A percentile compares a stretch with the other conserved stretches of the same genome.
These are phyloP conservation scores for Poeciliopsis occidentalis DNA, from an alignment of 2,113 vertebrate genomes.

Conservation along the genomic window DNA sequence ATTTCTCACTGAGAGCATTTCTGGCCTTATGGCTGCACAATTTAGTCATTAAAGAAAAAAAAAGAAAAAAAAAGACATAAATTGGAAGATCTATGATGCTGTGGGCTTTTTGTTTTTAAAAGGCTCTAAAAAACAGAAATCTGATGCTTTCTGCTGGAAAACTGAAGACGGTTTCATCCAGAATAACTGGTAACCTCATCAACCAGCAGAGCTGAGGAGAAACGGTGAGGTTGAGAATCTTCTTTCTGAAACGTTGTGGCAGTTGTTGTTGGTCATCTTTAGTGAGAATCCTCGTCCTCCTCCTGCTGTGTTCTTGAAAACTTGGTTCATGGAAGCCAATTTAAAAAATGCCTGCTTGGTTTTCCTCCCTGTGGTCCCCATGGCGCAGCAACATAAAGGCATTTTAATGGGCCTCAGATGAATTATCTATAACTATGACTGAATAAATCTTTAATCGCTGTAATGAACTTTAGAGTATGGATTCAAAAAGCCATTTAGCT, in stretches of 20 bases:
- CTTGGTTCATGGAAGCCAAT: conserved; percentile 25
- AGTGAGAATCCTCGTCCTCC: not conserved
- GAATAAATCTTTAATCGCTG: conserved; percentile 78
- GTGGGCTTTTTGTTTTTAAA: not conserved
- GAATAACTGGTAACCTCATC: not conserved
- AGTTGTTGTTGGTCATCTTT: not conserved
- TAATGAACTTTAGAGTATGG: conserved; percentile 80
- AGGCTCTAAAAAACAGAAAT: no score
- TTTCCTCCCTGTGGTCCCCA: conserved; percentile 54
- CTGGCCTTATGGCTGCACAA: not conserved
- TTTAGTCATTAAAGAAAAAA: no score
- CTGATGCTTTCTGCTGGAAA: no score
- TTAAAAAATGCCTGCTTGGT: conserved; percentile 33
- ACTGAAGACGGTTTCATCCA: not conserved
- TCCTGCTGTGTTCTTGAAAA: conserved; percentile 5
- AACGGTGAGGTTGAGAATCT: not conserved
- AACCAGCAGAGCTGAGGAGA: not conserved
- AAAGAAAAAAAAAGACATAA: not conserved
- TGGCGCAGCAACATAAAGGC: conserved; percentile 65
- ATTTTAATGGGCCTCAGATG: conserved; percentile 74
- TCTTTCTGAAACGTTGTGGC: not conserved
- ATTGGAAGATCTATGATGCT: not conserved
- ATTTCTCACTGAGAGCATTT: no score
- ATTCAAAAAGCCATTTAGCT: conserved; percentile 77
- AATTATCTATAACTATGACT: conserved; percentile 76